Conservation (phyloP, 2,888 invertebrate genomes). For the Atherix ibis region DNA sequence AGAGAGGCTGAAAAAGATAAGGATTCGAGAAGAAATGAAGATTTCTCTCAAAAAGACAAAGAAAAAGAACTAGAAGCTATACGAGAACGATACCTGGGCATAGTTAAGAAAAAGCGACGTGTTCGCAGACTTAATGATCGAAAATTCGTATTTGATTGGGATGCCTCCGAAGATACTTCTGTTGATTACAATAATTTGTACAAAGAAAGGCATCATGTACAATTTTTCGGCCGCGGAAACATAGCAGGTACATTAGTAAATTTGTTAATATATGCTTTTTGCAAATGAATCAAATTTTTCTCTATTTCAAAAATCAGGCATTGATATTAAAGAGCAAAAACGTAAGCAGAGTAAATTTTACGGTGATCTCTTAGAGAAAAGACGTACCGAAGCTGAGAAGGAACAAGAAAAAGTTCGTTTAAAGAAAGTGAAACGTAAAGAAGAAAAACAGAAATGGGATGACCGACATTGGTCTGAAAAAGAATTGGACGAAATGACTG, state of each 20-base stretch:
- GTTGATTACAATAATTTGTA: constrained; percentile 94
- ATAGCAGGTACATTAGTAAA: constrained; percentile 44
- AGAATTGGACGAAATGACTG: constrained; percentile 86
- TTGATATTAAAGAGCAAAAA: constrained; percentile 92
- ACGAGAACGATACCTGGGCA: constrained; percentile 85
- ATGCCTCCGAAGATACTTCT: constrained; percentile 96
- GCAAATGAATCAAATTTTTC: background rate
- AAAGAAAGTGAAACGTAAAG: constrained; percentile 84
- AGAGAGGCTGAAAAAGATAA: constrained; percentile 45
- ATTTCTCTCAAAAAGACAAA: constrained; percentile 54
- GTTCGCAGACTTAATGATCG: constrained; percentile 90
- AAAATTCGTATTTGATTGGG: constrained; percentile 99
- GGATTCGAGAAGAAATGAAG: constrained; percentile 27
- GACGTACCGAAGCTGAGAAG: constrained; percentile 91
- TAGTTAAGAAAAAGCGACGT: constrained; percentile 81
- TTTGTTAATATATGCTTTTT: background rate
- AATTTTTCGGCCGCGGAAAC: constrained; percentile 96
- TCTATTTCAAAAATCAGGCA: constrained; percentile 40
- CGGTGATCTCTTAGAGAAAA: constrained; percentile 82
- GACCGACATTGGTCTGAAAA: constrained; percentile 99
- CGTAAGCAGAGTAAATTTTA: constrained; percentile 95
- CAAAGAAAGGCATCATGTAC: constrained; percentile 91
- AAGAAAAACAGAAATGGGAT: constrained; percentile 98
- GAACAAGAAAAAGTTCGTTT: constrained; percentile 87
- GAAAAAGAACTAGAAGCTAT: constrained; percentile 91